Conservation (phyloP, 30 jellyfish, hydroid and myxozoan genomes). For the Catostylus mosaicus region DNA sequence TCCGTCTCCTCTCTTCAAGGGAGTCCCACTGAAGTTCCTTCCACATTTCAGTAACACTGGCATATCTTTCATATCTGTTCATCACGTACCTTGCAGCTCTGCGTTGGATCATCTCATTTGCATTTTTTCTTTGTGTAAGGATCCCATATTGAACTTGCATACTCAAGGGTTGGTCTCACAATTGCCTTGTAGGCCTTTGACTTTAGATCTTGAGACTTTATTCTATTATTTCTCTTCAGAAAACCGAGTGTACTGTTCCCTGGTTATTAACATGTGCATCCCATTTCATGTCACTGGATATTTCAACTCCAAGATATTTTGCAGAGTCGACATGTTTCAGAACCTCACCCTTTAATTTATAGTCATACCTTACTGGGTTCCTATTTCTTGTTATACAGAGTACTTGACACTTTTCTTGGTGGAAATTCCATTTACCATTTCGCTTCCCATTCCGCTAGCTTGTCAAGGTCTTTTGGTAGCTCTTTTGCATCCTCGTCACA, state of each 20-base stretch:
- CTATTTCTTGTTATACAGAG: slow-evolving; percentile 37
- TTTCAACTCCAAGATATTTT: slow-evolving; percentile 11
- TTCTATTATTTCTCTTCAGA: neutral
- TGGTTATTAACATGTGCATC: neutral
- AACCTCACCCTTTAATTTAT: slow-evolving; percentile 14
- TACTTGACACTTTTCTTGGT: slow-evolving; percentile 56
- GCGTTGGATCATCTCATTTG: slow-evolving; percentile 35
- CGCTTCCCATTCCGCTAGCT: slow-evolving; percentile 47
- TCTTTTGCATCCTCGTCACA: slow-evolving; percentile 35
- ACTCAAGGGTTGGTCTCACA: neutral
- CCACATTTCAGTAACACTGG: slow-evolving; percentile 7
- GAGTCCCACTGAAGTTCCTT: slow-evolving; percentile 21
- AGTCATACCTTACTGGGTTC: slow-evolving; percentile 33
- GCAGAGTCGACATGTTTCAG: slow-evolving; percentile 49
- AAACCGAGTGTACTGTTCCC: neutral
- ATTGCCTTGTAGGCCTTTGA: neutral
- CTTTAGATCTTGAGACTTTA: neutral
- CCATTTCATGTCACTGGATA: neutral
- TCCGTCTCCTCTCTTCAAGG: too few species aligned
- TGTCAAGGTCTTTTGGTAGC: slow-evolving; percentile 40
- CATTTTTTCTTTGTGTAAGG: slow-evolving; percentile 5
- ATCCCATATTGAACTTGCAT: slow-evolving; percentile 1
- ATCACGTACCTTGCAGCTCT: slow-evolving; percentile 31
- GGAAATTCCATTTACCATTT: slow-evolving; percentile 59
- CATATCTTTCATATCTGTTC: slow-evolving; percentile 30